Conservation (phyloP, 2,113 vertebrate species). For the Murina feae region DNA sequence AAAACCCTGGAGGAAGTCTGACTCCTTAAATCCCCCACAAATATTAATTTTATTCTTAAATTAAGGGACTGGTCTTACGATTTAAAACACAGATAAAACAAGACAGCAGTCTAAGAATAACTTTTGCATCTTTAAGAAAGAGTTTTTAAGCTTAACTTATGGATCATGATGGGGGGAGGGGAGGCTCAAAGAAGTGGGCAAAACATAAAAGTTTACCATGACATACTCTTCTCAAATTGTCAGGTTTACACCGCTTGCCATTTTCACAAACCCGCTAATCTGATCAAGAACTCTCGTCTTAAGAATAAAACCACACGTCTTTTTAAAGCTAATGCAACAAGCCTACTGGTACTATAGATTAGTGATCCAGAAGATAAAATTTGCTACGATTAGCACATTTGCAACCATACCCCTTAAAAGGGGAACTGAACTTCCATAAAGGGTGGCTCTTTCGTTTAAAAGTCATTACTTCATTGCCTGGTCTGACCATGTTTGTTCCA, state of each 20-base stretch:
- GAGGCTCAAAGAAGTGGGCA: background rate
- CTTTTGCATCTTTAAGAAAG: background rate
- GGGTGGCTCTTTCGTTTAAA: background rate
- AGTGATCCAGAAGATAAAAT: constrained; percentile 8
- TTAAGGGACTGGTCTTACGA: background rate
- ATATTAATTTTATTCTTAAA: constrained; percentile 14
- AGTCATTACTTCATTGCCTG: background rate
- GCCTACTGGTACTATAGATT: background rate
- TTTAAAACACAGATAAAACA: constrained; percentile 29
- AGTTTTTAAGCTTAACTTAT: constrained; percentile 1
- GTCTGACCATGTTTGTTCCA: background rate
- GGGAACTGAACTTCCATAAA: background rate
- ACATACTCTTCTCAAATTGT: background rate
- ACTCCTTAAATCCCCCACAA: background rate
- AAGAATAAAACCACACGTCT: background rate
- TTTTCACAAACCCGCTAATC: background rate
- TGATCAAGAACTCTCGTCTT: background rate
- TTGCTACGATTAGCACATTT: background rate
- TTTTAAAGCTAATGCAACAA: background rate
- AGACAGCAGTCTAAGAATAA: background rate
- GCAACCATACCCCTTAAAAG: constrained; percentile 21
- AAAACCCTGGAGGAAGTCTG: background rate
- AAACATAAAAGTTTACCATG: background rate
- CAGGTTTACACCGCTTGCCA: background rate
- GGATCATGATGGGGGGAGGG: background rate